Percentiles rank a stretch among this genome's conserved stretches.
phyloP scores from a whole-genome alignment of 2,797 vertebrate species.

The Tachyglossus aculeatus region DNA sequence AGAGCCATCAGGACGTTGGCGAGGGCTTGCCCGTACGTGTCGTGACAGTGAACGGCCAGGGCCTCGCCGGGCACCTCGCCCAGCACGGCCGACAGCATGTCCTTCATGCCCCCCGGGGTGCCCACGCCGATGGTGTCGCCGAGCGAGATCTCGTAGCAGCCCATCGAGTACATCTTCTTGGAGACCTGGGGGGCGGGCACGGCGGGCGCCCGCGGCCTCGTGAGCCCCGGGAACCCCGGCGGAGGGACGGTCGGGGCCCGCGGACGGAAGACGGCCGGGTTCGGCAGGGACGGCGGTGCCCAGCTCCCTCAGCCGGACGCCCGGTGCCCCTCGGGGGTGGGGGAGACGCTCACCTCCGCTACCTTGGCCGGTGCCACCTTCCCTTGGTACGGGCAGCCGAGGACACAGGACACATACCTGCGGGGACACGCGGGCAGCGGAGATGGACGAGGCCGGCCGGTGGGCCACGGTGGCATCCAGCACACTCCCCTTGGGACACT shows the following conservation, averaged over 20 bases:
- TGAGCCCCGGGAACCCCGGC: no score
- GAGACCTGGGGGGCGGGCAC: conserved; percentile 78
- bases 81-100: conserved; percentile 87
- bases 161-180: conserved; percentile 92
- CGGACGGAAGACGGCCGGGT: not conserved
- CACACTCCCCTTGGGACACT: no score
- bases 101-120: conserved; percentile 88
- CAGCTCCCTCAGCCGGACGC: no score
- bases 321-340: no score
- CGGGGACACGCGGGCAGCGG: conserved; percentile 15
- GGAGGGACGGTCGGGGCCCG: rapidly evolving
- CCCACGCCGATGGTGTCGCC: conserved; percentile 96
- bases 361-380: conserved; percentile 91
- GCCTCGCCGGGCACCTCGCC: conserved; percentile 86
- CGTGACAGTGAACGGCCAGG: conserved; percentile 95
- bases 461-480: no score
- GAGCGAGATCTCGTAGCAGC: conserved; percentile 96
- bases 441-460: no score
- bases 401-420: conserved; percentile 94
- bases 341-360: conserved; percentile 84
- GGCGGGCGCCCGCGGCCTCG: not conserved
- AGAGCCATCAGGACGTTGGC: conserved; percentile 93
- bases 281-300: not conserved
- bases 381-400: conserved; percentile 97
- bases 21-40: conserved; percentile 96